Evolutionary conservation across 2,797 vertebrate genomes (phyloP).

Genomic region (Pipistrellus nathusii): DNA sequence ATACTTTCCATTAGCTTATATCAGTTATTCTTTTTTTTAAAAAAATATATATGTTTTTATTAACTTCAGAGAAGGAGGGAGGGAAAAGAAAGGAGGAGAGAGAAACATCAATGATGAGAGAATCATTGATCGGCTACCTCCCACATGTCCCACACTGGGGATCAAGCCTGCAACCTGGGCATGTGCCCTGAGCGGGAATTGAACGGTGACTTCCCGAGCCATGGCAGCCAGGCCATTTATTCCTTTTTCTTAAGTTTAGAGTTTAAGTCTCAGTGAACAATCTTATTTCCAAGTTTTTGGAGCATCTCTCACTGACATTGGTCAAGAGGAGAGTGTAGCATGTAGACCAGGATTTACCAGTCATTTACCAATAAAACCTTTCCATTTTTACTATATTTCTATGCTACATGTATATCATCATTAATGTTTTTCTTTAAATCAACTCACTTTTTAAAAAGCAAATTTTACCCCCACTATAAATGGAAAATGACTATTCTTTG

Average conservation of each 20-base stretch:
- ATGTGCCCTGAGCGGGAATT: neutral
- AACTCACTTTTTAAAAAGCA: neutral
- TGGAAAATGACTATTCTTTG: conserved; percentile 34
- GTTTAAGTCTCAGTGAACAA: conserved; percentile 13
- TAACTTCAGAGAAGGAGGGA: neutral
- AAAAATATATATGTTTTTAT: neutral
- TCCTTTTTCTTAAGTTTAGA: neutral
- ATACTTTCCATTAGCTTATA: neutral
- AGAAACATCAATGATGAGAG: neutral
- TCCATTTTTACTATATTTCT: neutral
- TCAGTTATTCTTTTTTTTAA: neutral
- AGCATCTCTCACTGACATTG: neutral
- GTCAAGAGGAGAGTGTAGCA: neutral
- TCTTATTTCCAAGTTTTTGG: conserved; percentile 32
- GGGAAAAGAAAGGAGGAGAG: neutral
- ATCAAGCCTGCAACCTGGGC: too few species aligned
- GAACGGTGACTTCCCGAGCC: too few species aligned
- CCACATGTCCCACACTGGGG: too few species aligned
- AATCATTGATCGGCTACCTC: too few species aligned
- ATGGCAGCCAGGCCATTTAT: neutral
- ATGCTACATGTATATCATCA: neutral
- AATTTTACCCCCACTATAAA: neutral
- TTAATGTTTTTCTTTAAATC: conserved; percentile 24
- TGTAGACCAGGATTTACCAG: neutral
- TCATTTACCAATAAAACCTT: neutral